phyloP scores from a whole-genome alignment of 2,113 vertebrate species.

The Microtus pennsylvanicus region DNA sequence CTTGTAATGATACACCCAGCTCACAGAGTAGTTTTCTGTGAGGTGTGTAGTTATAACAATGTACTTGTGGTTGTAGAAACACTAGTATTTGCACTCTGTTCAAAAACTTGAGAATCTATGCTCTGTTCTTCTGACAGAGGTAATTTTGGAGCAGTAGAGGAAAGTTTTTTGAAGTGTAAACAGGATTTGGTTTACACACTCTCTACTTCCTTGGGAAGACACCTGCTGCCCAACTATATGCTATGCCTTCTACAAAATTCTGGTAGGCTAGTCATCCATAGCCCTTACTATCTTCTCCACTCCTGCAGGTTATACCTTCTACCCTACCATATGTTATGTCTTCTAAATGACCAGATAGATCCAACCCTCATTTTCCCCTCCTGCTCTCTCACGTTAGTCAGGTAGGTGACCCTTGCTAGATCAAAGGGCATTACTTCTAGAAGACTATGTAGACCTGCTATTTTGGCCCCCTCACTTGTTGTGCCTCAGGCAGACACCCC shows the following conservation, averaged over 20 bases:
- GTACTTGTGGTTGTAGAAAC: not conserved
- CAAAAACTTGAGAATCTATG: not conserved
- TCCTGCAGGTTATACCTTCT: not conserved
- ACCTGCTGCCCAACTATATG: not conserved
- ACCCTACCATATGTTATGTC: too few relatives aligned
- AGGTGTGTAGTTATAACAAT: not conserved
- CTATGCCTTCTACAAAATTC: not conserved
- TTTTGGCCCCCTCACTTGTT: not conserved
- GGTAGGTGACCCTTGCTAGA: not conserved
- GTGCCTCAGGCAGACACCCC: not conserved
- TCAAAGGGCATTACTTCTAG: not conserved
- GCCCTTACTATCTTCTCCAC: not conserved
- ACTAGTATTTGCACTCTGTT: not conserved
- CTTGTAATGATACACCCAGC: not conserved
- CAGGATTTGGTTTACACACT: not conserved
- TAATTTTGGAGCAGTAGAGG: not conserved
- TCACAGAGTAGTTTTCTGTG: not conserved
- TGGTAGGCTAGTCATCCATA: not conserved
- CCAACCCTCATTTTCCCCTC: not conserved
- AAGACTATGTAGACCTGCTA: not conserved
- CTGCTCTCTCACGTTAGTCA: not conserved
- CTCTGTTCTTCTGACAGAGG: not conserved
- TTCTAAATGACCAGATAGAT: not conserved
- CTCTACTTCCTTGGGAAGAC: not conserved
- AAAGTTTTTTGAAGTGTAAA: not conserved